Evolutionary conservation across 2,797 vertebrate species (phyloP), one percentile per base, ranked within the genome.

Genomic region (Rhinophrynus dorsalis): DNA sequence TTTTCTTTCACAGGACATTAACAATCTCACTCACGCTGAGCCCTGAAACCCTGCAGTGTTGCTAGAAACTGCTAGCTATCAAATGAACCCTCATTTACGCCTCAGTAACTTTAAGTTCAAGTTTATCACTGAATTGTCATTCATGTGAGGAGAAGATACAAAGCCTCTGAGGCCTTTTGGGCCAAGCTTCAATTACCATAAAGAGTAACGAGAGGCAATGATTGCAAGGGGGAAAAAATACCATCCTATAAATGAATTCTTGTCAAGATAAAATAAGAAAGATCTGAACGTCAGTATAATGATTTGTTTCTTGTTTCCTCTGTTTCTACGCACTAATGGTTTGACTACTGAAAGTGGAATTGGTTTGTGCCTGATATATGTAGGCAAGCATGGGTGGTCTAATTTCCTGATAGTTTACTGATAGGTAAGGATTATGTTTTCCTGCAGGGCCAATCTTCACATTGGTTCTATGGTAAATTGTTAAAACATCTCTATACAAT

Each of bases 81-180:
- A 90, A 90, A 90, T 87, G 88, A 90, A 88, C 86, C 85, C 84
- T 90, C 87, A 80, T 82, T 86, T 88, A 85, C 48, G 61, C 88
- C 82, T 90, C 84, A 82, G 81, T 89, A 86, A 88, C 77, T 88
- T 90, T 91, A 91, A 91, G 87, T 90, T 89, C 86, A 91, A 83
- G 87, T 87, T 90, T 89, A 90, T 88, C 86, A 80, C 84, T 86
- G 82, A 90, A 89, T 86, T 83, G 69, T 88, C 85, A 86, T 79
- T 89, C 86, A 82, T 83, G 84, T 84, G 82, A 85, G 77, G 79
- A 86, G 85, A 86, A 83, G 85, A 88, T 84, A 86, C 84, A 88
- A n/a, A 88, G 82, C 79, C 86, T 88, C 78, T 68, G 65, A 85
- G 83, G 85, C 79, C 82, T 87, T 81, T 75, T 76, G 79, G 74